Evolutionary conservation across 1,140 invertebrate genomes (phyloP), one percentile per base, ranked within the genome.

Genomic region (Drosophila insularis): DNA sequence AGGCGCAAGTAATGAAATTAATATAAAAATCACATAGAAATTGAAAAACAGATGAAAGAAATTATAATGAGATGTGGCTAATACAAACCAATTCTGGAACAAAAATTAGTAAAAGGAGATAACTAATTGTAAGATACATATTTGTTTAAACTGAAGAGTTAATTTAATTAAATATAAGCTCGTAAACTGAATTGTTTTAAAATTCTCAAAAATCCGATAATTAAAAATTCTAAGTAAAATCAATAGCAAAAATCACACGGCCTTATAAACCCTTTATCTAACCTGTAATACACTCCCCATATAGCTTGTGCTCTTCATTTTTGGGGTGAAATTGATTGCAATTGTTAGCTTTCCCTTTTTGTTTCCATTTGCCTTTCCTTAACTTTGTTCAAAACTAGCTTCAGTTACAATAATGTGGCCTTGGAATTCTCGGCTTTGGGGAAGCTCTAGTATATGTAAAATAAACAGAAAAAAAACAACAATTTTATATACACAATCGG

Each of bases 391-490:
- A 81, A n/a, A 78, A 86, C 78, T 71, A 85, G 67, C 78, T 68
- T 50, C 35, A 73, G 69, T 73, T 64, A 70, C 68, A 77, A 63
- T 77, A 50, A 62, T 50, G 60, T 56, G 71, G 65, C 63, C 71
- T 68, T 59, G 61, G 66, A 58, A 76, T 76, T 70, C 66, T 46
- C 61, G 19, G 35, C 63, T 11, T 50, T 2, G 43, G 64, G 74
- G 62, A 63, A 85, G 54, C 74, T 74, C 65, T 58, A 85, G 71
- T 68, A 66, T 74, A 80, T 78, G 74, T 58, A 85, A 74, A 71
- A 66, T 74, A 81, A 80, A 66, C 64, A 86, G 62, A 35, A 68
- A 63, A 50, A 66, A 56, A 78, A 64, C 54, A 69, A 78, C 71
- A 75, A 71, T 85, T 81, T 56, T 72, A 78, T 86, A 81, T 75